A percentile compares a stretch with the other conserved stretches of the same genome.
These are phyloP conservation scores for Biston betularia DNA, from an alignment of 2,888 invertebrate genomes.

Conservation along the genomic window DNA sequence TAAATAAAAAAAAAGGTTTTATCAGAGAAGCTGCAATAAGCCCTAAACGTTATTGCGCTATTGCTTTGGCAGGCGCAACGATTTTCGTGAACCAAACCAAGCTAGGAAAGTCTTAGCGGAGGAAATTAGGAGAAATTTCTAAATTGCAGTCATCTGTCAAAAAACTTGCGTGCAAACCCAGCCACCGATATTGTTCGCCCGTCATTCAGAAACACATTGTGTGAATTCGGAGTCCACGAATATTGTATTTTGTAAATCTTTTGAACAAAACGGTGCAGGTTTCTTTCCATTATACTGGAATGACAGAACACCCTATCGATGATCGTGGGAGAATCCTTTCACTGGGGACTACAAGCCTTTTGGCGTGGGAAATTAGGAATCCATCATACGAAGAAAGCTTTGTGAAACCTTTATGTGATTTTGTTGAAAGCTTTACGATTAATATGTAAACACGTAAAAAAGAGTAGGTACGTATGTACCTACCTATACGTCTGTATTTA, in stretches of 20 bases:
- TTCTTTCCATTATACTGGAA: constrained; percentile 17
- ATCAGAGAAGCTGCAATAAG: not conserved
- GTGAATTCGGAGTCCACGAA: constrained; percentile 29
- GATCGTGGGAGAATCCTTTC: constrained; percentile 54
- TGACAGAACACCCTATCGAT: constrained; percentile 17
- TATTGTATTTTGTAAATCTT: not conserved
- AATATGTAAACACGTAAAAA: too few species aligned
- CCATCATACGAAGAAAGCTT: constrained; percentile 6
- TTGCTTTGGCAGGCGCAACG: not conserved
- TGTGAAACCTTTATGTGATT: not conserved
- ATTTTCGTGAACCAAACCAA: not conserved
- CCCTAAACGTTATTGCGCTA: not conserved
- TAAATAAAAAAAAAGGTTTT: too few species aligned
- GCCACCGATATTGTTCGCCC: too few species aligned
- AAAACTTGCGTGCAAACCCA: too few species aligned
- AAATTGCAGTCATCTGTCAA: too few species aligned
- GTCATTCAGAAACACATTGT: constrained; percentile 26
- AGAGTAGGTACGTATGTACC: not conserved
- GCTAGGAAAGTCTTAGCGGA: too few species aligned
- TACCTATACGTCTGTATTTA: too few species aligned
- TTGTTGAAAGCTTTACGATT: not conserved
- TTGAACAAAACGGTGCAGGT: constrained; percentile 25
- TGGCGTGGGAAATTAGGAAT: constrained; percentile 49
- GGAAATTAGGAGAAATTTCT: too few species aligned
- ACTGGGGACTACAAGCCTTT: constrained; percentile 49